Percentiles rank a stretch among this genome's conserved stretches.
phyloP scores from a whole-genome alignment of 1,140 invertebrate species.

The Meloidogyne chitwoodi region DNA sequence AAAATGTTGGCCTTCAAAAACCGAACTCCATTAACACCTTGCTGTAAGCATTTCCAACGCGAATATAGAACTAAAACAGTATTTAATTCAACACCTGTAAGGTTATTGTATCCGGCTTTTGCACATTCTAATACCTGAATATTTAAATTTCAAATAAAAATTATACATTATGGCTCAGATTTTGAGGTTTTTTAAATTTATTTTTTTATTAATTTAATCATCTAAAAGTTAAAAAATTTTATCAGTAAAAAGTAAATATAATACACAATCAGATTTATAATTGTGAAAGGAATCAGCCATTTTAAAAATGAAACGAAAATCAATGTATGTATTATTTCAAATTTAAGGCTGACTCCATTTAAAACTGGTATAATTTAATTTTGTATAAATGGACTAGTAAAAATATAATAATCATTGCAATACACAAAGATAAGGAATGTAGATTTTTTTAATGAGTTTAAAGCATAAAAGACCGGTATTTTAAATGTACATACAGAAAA shows the following conservation, averaged over 20 bases:
- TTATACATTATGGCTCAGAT: background rate
- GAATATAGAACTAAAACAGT: constrained; percentile 51
- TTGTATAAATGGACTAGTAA: background rate
- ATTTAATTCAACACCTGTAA: constrained; percentile 50
- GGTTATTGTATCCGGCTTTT: constrained; percentile 33
- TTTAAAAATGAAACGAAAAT: background rate
- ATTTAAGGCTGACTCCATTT: background rate
- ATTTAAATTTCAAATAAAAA: background rate
- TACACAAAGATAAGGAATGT: background rate
- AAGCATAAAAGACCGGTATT: background rate
- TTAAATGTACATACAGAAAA: background rate
- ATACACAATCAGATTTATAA: background rate
- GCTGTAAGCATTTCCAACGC: constrained; percentile 28
- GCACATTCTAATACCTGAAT: constrained; percentile 52
- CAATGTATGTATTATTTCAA: background rate
- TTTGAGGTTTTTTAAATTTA: background rate
- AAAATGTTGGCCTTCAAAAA: constrained; percentile 47
- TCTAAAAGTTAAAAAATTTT: background rate
- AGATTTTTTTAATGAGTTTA: background rate
- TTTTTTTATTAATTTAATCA: background rate
- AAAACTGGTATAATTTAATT: no score
- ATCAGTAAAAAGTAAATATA: background rate
- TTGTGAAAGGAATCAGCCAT: no score
- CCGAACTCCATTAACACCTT: constrained; percentile 10
- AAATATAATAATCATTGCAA: background rate